Base-by-base conservation (phyloP, 2,113 vertebrate genomes). In the Euleptes europaea region DNA sequence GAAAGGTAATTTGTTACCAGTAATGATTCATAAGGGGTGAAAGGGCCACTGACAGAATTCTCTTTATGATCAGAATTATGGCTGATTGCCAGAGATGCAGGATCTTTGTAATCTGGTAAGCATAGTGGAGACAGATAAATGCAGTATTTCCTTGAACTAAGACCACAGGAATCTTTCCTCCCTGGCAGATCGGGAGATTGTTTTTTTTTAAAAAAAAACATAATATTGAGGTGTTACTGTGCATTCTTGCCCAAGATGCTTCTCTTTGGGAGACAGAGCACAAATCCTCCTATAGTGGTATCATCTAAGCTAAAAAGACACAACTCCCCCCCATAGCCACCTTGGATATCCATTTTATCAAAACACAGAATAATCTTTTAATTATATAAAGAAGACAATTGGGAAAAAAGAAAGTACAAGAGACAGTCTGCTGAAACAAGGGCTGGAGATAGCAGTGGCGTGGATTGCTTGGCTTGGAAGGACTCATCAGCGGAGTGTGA, bases 241-340 rank as follows among this genome's bases (percentile, higher is more conserved):
- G 35, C 66, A 75, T 54, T 85, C 17, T 76, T 0, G 23, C 12
- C 42, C 0, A 0, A 76, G 83, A 72, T 60, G 72, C 42, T 60
- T 85, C 65, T 73, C 82, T 71, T 79, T 40, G 49, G 44, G 75
- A 90, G 70, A 12, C n/a, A 80, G 33, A 73, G 81, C 78, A 69
- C 21, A 15, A 84, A 71, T 82, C 44, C 86, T 38, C 54, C 73
- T 13, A 42, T 12, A 26, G 1, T 40, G 86, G 82, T 70, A 1
- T 4, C 83, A 87, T 86, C n/a, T 76, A 85, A 88, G 83, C 60
- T 10, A 12, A 26, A n/a, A 42, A n/a, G 47, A 31, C 0, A 47
- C 78, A 47, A 0, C 74, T 70, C 0, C 3, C 15, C 23, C 31
- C 12, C 14, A 74, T 31, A 47, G 42, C 13, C 14, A 33, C 33